Conservation (phyloP, 2,888 invertebrate genomes). For the Esperia sulphurella region DNA sequence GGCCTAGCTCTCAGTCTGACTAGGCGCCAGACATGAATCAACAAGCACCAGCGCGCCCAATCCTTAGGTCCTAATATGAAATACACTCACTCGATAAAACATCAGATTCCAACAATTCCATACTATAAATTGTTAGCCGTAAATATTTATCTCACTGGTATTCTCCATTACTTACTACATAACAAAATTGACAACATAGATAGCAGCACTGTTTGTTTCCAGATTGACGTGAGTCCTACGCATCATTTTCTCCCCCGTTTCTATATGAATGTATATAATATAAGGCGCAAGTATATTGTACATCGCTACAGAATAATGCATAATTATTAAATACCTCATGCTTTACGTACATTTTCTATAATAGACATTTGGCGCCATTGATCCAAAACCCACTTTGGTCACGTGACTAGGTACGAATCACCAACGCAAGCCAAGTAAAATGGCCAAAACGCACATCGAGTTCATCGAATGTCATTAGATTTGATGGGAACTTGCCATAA, state of each 20-base stretch:
- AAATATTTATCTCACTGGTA: constrained; percentile 82
- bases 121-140: constrained; percentile 67
- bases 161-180: constrained; percentile 80
- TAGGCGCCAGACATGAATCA: constrained; percentile 21
- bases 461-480: constrained; percentile 74
- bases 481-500: constrained; percentile 66
- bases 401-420: constrained; percentile 79
- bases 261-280: constrained; percentile 31
- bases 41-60: constrained; percentile 6
- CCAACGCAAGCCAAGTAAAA: constrained; percentile 79
- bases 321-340: constrained; percentile 34
- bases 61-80: constrained; percentile 18
- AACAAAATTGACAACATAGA: constrained; percentile 89
- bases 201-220: constrained; percentile 84
- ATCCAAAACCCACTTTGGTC: constrained; percentile 74
- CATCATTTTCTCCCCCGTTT: constrained; percentile 51
- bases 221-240: constrained; percentile 77
- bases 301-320: constrained; percentile 30
- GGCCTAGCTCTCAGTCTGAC: constrained; percentile 32
- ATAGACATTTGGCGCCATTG: constrained; percentile 79
- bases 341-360: constrained; percentile 74
- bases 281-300: constrained; percentile 29
- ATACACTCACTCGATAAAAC: constrained; percentile 40
- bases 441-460: constrained; percentile 79
- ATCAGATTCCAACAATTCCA: constrained; percentile 41